Base-by-base conservation (phyloP, 2,888 invertebrate genomes). In the Dorcus hopei region DNA sequence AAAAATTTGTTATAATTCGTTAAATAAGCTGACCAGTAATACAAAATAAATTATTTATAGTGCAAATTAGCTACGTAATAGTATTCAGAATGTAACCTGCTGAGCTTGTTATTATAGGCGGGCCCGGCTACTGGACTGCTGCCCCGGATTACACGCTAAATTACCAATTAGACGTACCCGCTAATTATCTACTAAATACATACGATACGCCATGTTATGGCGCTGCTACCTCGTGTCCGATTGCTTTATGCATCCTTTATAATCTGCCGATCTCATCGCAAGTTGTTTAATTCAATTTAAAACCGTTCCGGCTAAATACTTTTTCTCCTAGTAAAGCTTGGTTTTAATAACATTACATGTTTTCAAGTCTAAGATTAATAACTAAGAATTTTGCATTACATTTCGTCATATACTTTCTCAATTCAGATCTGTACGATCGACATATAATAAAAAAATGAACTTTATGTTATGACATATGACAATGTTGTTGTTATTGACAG, bases 81-180 rank as follows among this genome's bases (percentile, higher is more conserved):
- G 49, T 26, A 38, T 40, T 42, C 48, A 38, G 52, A 40, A 52
- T 14, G 53, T 58, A 58, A 53, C 58, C 53, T 52, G 58, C 58
- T 54, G 58, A 49, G 53, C 53, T 58, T 54, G 58, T 54, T 53
- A 58, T 58, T 58, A 58, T 58, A 58, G 59, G 54, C 54, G 59
- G 54, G 47, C 42, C 51, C 42, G 47, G 55, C 59, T 59, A 59
- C 59, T 41, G 58, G 50, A 53, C 50, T 58, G 49, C 49, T 54
- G 53, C 49, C 41, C 58, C 58, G 58, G 53, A 53, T 65, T 70
- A 68, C 69, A 68, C 70, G 68, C 67, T 69, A 69, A 70, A 71
- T 71, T 71, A 71, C 68, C 71, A 69, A 71, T 71, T 71, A 71
- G 67, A 65, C 66, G 64, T 67, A 69, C 63, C 69, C 65, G 68